Evolutionary conservation across 2,113 vertebrate species (phyloP), one percentile per base, ranked within the genome.

Genomic region (Callionymus lyra): DNA sequence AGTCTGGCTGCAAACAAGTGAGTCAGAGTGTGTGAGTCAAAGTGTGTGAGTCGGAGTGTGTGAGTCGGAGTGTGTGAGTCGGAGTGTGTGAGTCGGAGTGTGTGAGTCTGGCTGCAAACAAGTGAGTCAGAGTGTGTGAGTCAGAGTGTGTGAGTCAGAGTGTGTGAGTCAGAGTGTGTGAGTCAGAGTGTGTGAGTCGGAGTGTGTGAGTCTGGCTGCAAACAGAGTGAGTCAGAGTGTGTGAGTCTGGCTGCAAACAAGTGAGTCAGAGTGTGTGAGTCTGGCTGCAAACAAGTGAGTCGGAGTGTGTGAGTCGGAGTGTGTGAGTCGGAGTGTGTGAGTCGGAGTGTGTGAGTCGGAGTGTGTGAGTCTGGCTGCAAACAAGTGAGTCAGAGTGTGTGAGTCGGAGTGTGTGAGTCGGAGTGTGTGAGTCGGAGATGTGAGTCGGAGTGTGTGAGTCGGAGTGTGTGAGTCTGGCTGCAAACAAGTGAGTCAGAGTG

Each of bases 211-310:
- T 35, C 82, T 94, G 75, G 92, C 92, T 40, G 88, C 90, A 12
- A 92, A 88, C 42, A 94, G n/a, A 94, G 91, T 97, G 77, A 88
- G 92, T 87, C 34, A 3, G 9, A 12, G 12, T 21, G 8, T 27
- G 21, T 27, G 21, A n/a, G n/a, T n/a, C n/a, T n/a, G 91, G 93
- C 4, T 76, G 84, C 1, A 96, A 91, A 58, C 85, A 91, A 1
- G 81, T 97, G n/a, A 83, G 91, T 18, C 77, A n/a, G n/a, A n/a
- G n/a, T n/a, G n/a, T n/a, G n/a, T 97, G 41, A 93, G 90, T 35
- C 82, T 94, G 75, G 92, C 92, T 40, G 88, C 90, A 12, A 92
- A 88, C 42, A 94, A 94, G 91, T 97, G 77, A 88, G 92, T 87
- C 34, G 2, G 9, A 12, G 12, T 21, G 8, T 27, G 21, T 27